A percentile compares a stretch with the other conserved stretches of the same genome.
phyloP scores from a whole-genome alignment of 2,888 invertebrate genomes.

The Archips xylosteana region DNA sequence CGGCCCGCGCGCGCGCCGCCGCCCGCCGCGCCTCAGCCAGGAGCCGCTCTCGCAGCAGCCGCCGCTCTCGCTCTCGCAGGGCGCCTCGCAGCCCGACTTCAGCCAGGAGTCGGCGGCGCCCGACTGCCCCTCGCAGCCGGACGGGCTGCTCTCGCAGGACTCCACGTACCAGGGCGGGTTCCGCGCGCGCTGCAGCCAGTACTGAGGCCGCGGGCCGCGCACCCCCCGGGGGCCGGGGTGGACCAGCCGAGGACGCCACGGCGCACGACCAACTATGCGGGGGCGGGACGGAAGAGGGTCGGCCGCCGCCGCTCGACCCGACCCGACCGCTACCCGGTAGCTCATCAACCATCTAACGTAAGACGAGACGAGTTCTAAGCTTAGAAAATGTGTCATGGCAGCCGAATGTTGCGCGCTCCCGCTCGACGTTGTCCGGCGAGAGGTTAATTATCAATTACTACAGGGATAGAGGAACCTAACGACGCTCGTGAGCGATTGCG shows the following conservation, averaged over 20 bases:
- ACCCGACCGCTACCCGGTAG: conserved; percentile 44
- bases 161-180: conserved; percentile 92
- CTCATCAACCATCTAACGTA: conserved; percentile 47
- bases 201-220: conserved; percentile 88
- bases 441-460: conserved; percentile 59
- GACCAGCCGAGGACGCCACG: conserved; percentile 77
- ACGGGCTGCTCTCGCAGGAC: conserved; percentile 97
- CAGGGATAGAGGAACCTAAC: conserved; percentile 61
- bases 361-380: conserved; percentile 43
- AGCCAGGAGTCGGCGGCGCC: conserved; percentile 94
- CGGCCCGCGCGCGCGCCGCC: conserved; percentile 87
- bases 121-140: conserved; percentile 97
- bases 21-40: conserved; percentile 85
- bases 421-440: conserved; percentile 52
- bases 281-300: conserved; percentile 60
- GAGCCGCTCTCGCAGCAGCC: conserved; percentile 91
- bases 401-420: conserved; percentile 50
- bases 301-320: conserved; percentile 40
- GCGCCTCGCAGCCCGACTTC: conserved; percentile 90
- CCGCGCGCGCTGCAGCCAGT: conserved; percentile 89
- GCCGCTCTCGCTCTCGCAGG: conserved; percentile 90
- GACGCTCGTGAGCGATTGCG: conserved; percentile 17
- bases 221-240: conserved; percentile 88
- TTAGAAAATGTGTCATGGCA: conserved; percentile 5
- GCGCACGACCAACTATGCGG: conserved; percentile 48